A percentile compares a stretch with the other conserved stretches of the same genome.
Evolutionary conservation across 2,888 invertebrate genomes (phyloP).

Genomic region (Rhagonycha fulva): DNA sequence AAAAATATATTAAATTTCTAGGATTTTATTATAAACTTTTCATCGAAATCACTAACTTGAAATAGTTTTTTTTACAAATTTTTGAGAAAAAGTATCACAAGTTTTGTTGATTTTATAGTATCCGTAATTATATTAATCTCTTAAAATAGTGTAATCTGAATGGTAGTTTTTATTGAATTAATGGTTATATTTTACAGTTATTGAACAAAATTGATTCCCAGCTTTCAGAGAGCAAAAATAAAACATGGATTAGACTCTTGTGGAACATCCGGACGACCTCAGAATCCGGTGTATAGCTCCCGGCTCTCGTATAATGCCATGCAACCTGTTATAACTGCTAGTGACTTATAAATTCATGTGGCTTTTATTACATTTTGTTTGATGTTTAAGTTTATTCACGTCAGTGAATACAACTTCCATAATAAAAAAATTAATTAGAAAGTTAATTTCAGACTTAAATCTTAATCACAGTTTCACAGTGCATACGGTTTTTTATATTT

Average conservation of each 20-base stretch:
- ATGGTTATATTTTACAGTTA: background rate
- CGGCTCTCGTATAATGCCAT: constrained; percentile 6
- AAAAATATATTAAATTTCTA: too few species aligned
- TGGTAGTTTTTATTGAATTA: background rate
- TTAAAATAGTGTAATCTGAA: too few species aligned
- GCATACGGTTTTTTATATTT: background rate
- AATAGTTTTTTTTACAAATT: too few species aligned
- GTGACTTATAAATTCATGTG: constrained; percentile 17
- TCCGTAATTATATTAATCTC: too few species aligned
- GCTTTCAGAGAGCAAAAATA: constrained; percentile 9
- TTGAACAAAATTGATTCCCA: background rate
- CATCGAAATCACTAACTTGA: too few species aligned
- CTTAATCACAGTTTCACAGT: background rate
- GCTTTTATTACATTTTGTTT: constrained; percentile 16
- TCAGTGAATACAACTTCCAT: background rate
- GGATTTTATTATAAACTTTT: too few species aligned
- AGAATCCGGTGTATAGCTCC: constrained; percentile 19
- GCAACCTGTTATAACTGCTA: constrained; percentile 7
- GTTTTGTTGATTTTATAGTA: too few species aligned
- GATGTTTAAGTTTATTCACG: constrained; percentile 13
- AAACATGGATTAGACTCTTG: constrained; percentile 16
- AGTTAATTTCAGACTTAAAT: background rate
- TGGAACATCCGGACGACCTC: constrained; percentile 13
- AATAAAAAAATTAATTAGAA: background rate
- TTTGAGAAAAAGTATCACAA: too few species aligned